Evolutionary conservation across 2,797 vertebrate genomes (phyloP), one percentile per base, ranked within the genome.

Genomic region (Eidolon dupreanum): DNA sequence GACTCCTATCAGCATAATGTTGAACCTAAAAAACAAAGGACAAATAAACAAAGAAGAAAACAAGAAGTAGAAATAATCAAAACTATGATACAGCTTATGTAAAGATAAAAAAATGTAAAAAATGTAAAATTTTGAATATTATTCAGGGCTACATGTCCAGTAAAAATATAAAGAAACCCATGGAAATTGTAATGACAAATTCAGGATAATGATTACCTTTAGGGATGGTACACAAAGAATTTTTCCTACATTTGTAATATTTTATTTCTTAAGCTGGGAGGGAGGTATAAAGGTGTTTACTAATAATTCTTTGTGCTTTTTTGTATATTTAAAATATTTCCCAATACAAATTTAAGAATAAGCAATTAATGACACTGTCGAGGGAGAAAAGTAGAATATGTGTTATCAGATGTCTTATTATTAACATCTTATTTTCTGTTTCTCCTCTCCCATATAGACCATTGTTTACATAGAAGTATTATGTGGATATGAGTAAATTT

Each of bases 191-290:
- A 61, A 75, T 57, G 61, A 71, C 41, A 63, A 59, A 55, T 92
- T 95, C 53, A 93, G 66, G 31, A 71, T 59, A 26, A 83, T 53
- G 31, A 33, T 65, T 38, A 49, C 15, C 10, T 95, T 59, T 79
- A n/a, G 11, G 20, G 6, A 26, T 57, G 26, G n/a, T 36, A 70
- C 20, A 70, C 10, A n/a, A 20, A 36, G 6, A 24, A 53, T 53
- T 73, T 84, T 85, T 82, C 61, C 41, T 85, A 8, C 22, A 51
- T 12, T 81, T 20, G 49, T 84, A 41, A 55, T 81, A 90, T 17
- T 90, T 88, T 96, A 46, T 94, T 95, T 97, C 28, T 90, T 94
- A 88, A 9, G 1, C 16, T 61, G 28, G 12, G 53, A 83, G 55
- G 41, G 53, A 90, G 10, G 22, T 68, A 11, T 43, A 43, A 28